Evolutionary conservation across 2,113 vertebrate species (phyloP), one percentile per base, ranked within the genome.

Genomic region (Centropristis striata): DNA sequence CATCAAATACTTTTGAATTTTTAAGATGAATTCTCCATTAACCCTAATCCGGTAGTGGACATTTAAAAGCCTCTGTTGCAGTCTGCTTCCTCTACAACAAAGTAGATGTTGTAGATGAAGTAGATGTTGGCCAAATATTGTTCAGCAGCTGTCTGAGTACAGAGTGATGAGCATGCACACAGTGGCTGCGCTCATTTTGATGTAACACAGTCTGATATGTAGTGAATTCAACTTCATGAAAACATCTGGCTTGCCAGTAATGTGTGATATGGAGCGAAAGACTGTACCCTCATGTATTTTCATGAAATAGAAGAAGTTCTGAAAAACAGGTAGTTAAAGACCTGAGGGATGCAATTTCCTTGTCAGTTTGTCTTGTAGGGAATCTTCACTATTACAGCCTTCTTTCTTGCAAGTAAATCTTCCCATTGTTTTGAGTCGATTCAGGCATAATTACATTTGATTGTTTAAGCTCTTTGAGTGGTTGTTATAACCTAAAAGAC

Each of bases 361-460:
- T 11, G 21, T 55, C 18, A 20, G 2, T 36, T 57, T 58, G 53
- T 71, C 53, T 46, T 32, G 18, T 57, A 14, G 36, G 5, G 16
- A 37, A 6, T 28, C 13, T 41, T 23, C n/a, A 37, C 13, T 8
- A 50, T 4, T 32, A 23, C 14, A 4, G 8, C 25, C 16, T 21
- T 73, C 21, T 20, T 20, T 27, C 23, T 32, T 32, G 8, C 37
- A 13, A 2, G 20, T 70, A 41, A 75, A 44, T 55, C 25, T 63
- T 54, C 32, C 65, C 50, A 21, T 61, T 60, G 78, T 69, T 28
- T 39, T 36, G 4, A 44, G 25, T 57, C 11, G 57, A 49, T 27
- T 46, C 54, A 51, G 64, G 18, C 12, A 42, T 59, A 53, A 80
- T 80, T 44, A 25, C 23, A 27, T 72, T 51, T 27, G 59, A 39